Percentiles rank a stretch among this genome's conserved stretches.
phyloP scores from a whole-genome alignment of 1,140 invertebrate genomes.

The Triops longicaudatus region DNA sequence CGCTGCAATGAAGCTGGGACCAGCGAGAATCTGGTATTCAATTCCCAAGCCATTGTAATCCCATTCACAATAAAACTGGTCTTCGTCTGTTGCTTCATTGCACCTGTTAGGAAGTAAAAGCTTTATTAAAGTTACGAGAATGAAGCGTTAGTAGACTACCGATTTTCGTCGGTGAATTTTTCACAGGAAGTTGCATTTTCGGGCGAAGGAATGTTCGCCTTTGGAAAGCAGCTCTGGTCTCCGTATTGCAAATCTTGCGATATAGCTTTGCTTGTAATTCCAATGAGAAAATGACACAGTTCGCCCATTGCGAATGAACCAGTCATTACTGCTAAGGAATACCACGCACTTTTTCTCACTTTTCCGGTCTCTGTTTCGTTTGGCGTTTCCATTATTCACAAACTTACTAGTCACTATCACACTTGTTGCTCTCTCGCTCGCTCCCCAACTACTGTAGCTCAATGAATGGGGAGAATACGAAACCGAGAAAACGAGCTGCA shows the following conservation, averaged over 20 bases:
- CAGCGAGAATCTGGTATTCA: slow-evolving; percentile 84
- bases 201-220: slow-evolving; percentile 35
- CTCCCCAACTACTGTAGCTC: neutral
- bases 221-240: slow-evolving; percentile 74
- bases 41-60: slow-evolving; percentile 84
- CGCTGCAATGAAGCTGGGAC: slow-evolving; percentile 82
- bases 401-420: neutral
- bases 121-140: neutral
- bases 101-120: slow-evolving; percentile 18
- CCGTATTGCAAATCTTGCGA: slow-evolving; percentile 77
- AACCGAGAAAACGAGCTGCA: neutral
- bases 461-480: neutral
- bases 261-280: slow-evolving; percentile 71
- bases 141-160: too few species aligned
- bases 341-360: slow-evolving; percentile 36
- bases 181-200: slow-evolving; percentile 13
- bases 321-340: slow-evolving; percentile 65
- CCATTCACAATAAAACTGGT: slow-evolving; percentile 66
- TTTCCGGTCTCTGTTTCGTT: neutral
- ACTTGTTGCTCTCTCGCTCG: neutral
- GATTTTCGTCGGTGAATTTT: neutral
- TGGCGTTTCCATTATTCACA: neutral
- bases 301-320: slow-evolving; percentile 74
- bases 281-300: slow-evolving; percentile 76
- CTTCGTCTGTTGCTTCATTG: slow-evolving; percentile 48